These are phyloP conservation scores for Dysmachus trigonus DNA, from an alignment of 2,888 invertebrate genomes.

Conservation along the genomic window DNA sequence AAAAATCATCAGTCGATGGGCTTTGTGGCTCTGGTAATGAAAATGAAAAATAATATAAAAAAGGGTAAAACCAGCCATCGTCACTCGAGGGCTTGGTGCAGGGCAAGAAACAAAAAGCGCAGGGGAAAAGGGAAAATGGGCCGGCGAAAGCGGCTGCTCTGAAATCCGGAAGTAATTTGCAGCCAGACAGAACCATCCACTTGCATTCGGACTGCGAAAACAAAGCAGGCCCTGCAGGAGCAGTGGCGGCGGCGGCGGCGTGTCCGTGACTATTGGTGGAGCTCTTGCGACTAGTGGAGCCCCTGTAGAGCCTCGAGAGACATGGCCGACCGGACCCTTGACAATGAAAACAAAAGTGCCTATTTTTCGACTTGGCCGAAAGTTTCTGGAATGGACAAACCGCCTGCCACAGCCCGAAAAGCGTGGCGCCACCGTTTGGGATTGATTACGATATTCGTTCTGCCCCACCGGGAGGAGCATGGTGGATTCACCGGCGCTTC, in stretches of 20 bases:
- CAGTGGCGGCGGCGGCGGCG: background rate
- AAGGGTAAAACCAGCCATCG: background rate
- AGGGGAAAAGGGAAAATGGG: background rate
- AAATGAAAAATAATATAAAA: background rate
- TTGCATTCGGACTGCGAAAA: constrained; percentile 5
- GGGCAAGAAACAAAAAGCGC: background rate
- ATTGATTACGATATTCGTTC: background rate
- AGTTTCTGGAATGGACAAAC: background rate
- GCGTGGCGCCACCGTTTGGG: constrained; percentile 2
- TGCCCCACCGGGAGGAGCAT: background rate
- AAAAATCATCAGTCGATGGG: background rate
- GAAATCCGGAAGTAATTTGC: constrained; percentile 41
- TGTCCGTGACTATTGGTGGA: background rate
- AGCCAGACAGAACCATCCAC: constrained; percentile 35
- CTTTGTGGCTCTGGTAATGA: background rate
- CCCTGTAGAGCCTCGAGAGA: background rate
- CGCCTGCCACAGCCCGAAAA: background rate
- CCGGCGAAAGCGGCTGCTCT: constrained; percentile 27
- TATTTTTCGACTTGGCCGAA: constrained; percentile 9
- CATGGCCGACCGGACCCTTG: background rate
- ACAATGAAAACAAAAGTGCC: constrained; percentile 34
- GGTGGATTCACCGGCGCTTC: background rate
- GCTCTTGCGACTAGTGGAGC: background rate
- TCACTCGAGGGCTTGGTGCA: background rate
- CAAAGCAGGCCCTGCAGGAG: background rate